Evolutionary conservation across 2,888 invertebrate species (phyloP), one percentile per base, ranked within the genome.

Genomic region (Lacanobia wlatinum): DNA sequence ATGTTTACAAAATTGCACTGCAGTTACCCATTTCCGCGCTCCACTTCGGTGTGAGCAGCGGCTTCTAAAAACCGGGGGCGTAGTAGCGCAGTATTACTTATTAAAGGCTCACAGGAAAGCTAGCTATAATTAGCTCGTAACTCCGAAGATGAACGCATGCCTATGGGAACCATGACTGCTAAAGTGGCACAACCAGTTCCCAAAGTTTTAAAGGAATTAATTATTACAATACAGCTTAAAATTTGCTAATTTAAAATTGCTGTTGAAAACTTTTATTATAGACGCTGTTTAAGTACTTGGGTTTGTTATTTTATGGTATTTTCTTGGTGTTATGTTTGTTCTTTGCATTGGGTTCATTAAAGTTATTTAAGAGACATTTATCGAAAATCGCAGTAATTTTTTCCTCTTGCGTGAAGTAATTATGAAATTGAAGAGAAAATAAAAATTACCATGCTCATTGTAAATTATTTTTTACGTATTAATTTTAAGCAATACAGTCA

Each of bases 41-140:
- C 63, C 56, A 55, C 64, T 53, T 65, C 88, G 87, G 90, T 92
- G 90, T 90, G 63, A 90, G 73, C 23, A 12, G 52, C 78, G 76
- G 75, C 72, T 70, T 34, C 70, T 74, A 67, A 69, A 80, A 78
- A 77, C 82, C 85, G 88, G 87, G 84, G 89, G 88, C 88, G 89
- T 85, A 81, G 76, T 71, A 72, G 76, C 82, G 86, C 87, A 87
- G 84, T 88, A 90, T 92, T 92, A 92, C 88, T 91, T 92, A 92
- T 92, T 92, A 90, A 93, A 88, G 86, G 77, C 76, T 73, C 85
- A 81, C 84, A 88, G 86, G 86, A 89, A 89, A 90, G 90, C 89
- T 87, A 86, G 88, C 85, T 87, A 87, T 92, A 92, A 93, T 93
- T 92, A 93, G 90, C 87, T 87, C 82, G 86, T 85, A 87, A 87